phyloP scores from a whole-genome alignment of 2,113 vertebrate species.

The Nannospalax galili region DNA sequence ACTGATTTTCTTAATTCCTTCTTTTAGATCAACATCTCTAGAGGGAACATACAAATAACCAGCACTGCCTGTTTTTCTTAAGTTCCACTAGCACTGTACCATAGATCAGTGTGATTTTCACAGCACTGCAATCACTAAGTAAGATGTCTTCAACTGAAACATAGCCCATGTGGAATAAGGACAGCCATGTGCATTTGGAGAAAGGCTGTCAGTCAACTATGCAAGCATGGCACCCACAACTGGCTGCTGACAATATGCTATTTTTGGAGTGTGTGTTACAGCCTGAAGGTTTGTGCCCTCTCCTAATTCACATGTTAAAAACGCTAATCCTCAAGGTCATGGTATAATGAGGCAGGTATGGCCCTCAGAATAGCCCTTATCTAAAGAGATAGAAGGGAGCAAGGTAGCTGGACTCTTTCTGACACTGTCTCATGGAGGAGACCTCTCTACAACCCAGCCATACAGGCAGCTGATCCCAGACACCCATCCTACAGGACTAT shows the following conservation, averaged over 20 bases:
- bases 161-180: fast-evolving
- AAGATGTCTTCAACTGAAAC: neutral
- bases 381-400: neutral
- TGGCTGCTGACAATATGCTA: neutral
- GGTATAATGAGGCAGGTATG: neutral
- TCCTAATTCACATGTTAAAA: neutral
- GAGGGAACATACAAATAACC: neutral
- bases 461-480: neutral
- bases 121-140: neutral
- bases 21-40: neutral
- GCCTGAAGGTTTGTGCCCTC: neutral
- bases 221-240: too few relatives aligned
- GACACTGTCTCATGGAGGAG: neutral
- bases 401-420: neutral
- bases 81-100: neutral
- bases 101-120: neutral
- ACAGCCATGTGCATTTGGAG: neutral
- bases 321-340: neutral
- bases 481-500: neutral
- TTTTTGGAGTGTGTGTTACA: fast-evolving
- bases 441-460: too few relatives aligned
- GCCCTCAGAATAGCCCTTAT: neutral
- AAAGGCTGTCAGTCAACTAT: neutral
- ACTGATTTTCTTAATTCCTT: neutral
- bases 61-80: neutral